Evolutionary conservation across 2,888 invertebrate genomes (phyloP), one percentile per base, ranked within the genome.

Genomic region (Alloscopus bannaensis): DNA sequence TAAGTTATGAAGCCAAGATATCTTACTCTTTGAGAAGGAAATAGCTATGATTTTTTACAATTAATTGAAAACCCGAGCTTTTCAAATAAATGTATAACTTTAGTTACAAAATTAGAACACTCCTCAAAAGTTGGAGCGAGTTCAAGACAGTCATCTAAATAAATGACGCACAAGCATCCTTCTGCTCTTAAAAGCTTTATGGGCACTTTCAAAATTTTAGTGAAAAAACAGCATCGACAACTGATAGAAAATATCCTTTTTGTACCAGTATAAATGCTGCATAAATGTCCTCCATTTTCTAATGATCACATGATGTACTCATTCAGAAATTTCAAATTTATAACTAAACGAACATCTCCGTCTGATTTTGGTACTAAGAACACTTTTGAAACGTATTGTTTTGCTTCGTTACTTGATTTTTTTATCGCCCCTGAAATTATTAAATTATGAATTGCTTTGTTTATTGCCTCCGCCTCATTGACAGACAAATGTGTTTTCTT

Each of bases 1-100:
- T 20, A 60, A 20, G 76, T 75, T 8, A 60, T 18, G 20, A 60
- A 31, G 4, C 31, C 60, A 18, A 57, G n/a, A 22, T 28, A 57
- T 18, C 26, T 3, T 11, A 57, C 26, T 28, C 6, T 11, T 20
- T 57, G 11, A 28, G 11, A 11, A 13, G 59, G 59, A 13, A 8
- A 22, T 4, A 57, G 6, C 29, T 59, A 16, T 18, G 59, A 59
- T 11, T 59, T 59, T 26, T 59, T 2, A 11, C 29, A 24, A n/a
- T 59, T 59, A 3, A 59, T 59, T 2, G 13, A 1, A 2, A 59
- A 28, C 18, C 59, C 29, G 24, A 57, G 29, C 59, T 36, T 36
- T 13, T 13, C 8, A 13, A 42, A 42, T n/a, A 2, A 16, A 16
- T 16, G 2, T 42, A 1, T 42, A 8, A 18, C 18, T 42, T 42